Percentiles rank a stretch among this genome's conserved stretches.
Evolutionary conservation across 2,888 invertebrate species (phyloP).

Genomic region (Cerastis rubricosa): DNA sequence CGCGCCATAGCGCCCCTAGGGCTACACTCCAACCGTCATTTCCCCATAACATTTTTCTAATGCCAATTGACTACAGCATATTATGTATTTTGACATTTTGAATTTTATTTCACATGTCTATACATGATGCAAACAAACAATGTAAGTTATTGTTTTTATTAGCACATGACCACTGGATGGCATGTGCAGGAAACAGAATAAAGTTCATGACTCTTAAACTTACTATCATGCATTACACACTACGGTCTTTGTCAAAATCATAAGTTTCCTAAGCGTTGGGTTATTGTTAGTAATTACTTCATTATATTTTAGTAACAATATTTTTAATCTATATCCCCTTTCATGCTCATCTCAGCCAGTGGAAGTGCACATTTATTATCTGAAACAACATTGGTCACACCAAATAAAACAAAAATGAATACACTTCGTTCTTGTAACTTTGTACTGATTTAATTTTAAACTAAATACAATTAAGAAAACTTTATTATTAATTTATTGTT

Average conservation of each 20-base stretch:
- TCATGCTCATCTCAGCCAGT: slow-evolving; percentile 28
- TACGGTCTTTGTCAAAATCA: not conserved
- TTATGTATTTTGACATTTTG: slow-evolving; percentile 48
- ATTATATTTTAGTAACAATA: not conserved
- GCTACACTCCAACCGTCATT: no score
- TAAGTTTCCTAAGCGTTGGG: not conserved
- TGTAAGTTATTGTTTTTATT: slow-evolving; percentile 44
- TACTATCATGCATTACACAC: not conserved
- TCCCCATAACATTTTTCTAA: slow-evolving; percentile 13
- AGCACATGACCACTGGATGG: slow-evolving; percentile 32
- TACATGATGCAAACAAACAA: slow-evolving; percentile 58
- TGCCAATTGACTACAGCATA: slow-evolving; percentile 33
- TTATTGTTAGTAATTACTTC: not conserved
- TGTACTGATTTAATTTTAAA: not conserved
- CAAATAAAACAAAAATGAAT: not conserved
- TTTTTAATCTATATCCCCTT: not conserved
- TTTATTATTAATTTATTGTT: not conserved
- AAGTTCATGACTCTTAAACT: not conserved
- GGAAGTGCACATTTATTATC: slow-evolving; percentile 12
- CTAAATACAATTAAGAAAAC: not conserved
- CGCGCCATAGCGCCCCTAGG: no score
- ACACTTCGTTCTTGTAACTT: not conserved
- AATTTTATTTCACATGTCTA: slow-evolving; percentile 59
- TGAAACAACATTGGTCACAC: not conserved
- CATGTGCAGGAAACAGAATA: slow-evolving; percentile 21